These are phyloP conservation scores for Geophilus truncorum DNA, from an alignment of 2,888 invertebrate species.

Conservation along the genomic window DNA sequence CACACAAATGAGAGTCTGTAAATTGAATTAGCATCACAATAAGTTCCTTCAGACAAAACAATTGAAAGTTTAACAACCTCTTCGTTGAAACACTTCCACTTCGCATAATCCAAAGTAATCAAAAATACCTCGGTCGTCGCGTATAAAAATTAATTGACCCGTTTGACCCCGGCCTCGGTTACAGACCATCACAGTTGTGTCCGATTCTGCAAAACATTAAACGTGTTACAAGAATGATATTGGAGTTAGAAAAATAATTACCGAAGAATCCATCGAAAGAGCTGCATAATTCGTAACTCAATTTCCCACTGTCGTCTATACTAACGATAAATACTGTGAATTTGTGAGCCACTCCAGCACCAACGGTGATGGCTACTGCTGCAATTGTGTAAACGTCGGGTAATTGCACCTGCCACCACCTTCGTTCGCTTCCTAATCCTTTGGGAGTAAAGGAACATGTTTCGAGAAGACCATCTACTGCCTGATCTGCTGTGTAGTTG, in stretches of 20 bases:
- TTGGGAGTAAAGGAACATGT: constrained; percentile 45
- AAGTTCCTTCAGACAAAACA: too few relatives aligned
- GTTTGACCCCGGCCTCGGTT: constrained; percentile 43
- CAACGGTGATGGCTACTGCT: constrained; percentile 43
- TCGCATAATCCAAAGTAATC: constrained; percentile 47
- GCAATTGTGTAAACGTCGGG: constrained; percentile 41
- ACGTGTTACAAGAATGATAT: too few relatives aligned
- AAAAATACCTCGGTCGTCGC: constrained; percentile 43
- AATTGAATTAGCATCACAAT: too few relatives aligned
- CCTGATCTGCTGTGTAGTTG: constrained; percentile 43
- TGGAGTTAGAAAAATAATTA: too few relatives aligned
- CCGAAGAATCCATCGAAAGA: constrained; percentile 43
- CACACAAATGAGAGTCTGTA: background rate
- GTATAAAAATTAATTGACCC: constrained; percentile 45
- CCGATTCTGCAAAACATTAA: background rate
- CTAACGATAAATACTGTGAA: constrained; percentile 43
- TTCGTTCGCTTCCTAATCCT: constrained; percentile 41
- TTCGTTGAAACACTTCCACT: constrained; percentile 44
- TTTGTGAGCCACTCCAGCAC: constrained; percentile 38
- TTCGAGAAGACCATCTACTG: constrained; percentile 44
- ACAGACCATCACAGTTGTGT: constrained; percentile 41
- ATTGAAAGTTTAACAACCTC: constrained; percentile 40
- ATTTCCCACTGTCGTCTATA: constrained; percentile 41
- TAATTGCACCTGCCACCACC: constrained; percentile 46
- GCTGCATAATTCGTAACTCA: constrained; percentile 43